Percentiles rank a stretch among this genome's conserved stretches.
These are phyloP conservation scores for Alsophila aescularia DNA, from an alignment of 2,888 invertebrate genomes.

Conservation along the genomic window DNA sequence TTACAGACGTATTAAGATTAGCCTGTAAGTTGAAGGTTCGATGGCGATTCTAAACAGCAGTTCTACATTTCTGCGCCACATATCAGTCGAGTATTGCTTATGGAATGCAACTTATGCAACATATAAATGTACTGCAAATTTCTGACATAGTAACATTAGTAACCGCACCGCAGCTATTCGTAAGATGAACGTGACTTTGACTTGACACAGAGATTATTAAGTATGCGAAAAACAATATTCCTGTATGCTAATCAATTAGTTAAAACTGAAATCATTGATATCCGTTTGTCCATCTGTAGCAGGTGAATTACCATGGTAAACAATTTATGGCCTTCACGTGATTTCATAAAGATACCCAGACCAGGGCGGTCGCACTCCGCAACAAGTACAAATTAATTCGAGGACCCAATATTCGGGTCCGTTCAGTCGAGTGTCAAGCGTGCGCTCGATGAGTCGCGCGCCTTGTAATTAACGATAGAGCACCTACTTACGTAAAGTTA, in stretches of 20 bases:
- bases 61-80: no score
- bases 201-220: conserved; percentile 18
- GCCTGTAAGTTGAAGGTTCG: not conserved
- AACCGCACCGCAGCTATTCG: conserved; percentile 6
- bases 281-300: conserved; percentile 21
- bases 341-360: not conserved
- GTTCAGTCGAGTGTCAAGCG: no score
- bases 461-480: no score
- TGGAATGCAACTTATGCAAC: conserved; percentile 36
- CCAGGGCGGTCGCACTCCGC: no score
- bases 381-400: no score
- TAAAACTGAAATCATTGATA: conserved; percentile 4
- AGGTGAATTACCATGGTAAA: not conserved
- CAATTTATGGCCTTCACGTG: not conserved
- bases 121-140: conserved; percentile 4
- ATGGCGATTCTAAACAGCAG: not conserved
- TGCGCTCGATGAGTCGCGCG: no score
- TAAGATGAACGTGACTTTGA: conserved; percentile 40
- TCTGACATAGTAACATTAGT: conserved; percentile 7
- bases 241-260: conserved; percentile 17
- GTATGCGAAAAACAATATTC: conserved; percentile 10
- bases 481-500: no score
- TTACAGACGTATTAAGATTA: no score
- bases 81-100: conserved; percentile 34
- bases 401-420: no score